Conservation (phyloP, 2,797 vertebrate species). For the Enteromius argenteus region DNA sequence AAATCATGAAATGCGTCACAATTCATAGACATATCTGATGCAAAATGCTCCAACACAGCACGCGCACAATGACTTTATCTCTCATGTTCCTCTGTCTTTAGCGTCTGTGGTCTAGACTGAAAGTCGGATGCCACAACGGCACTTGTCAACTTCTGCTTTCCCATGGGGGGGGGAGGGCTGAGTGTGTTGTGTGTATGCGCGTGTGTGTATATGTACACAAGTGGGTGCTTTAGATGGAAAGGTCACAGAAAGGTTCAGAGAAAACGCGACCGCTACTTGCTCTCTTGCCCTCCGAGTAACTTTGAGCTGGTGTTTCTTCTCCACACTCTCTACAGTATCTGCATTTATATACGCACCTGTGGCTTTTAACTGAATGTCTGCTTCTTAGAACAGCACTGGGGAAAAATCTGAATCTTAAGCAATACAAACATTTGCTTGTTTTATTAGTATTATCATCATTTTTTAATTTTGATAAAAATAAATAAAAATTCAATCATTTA, state of each 20-base stretch:
- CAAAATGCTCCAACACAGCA: background rate
- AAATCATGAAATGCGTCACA: slow-evolving; percentile 19
- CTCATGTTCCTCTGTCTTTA: slow-evolving; percentile 36
- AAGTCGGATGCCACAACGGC: slow-evolving; percentile 60
- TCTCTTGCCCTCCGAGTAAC: slow-evolving; percentile 54
- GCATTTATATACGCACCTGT: slow-evolving; percentile 28
- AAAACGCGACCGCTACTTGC: slow-evolving; percentile 37
- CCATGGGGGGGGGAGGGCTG: slow-evolving; percentile 57
- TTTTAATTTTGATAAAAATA: background rate
- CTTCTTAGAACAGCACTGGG: background rate
- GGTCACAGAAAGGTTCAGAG: slow-evolving; percentile 51
- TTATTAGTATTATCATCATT: background rate
- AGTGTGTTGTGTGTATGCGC: slow-evolving; percentile 35
- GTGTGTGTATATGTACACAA: slow-evolving; percentile 43
- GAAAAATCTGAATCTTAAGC: background rate
- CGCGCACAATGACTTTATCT: slow-evolving; percentile 14
- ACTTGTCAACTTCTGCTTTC: slow-evolving; percentile 62
- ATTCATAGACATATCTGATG: slow-evolving; percentile 31
- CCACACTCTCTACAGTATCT: slow-evolving; percentile 17
- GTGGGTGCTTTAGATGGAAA: slow-evolving; percentile 36
- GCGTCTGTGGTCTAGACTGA: slow-evolving; percentile 62
- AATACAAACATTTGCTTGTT: background rate
- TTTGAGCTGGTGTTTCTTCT: slow-evolving; percentile 36
- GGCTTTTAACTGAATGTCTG: slow-evolving; percentile 18
- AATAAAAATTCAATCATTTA: background rate